Conservation (phyloP, 2,888 invertebrate species). For the Amiota mariae region DNA sequence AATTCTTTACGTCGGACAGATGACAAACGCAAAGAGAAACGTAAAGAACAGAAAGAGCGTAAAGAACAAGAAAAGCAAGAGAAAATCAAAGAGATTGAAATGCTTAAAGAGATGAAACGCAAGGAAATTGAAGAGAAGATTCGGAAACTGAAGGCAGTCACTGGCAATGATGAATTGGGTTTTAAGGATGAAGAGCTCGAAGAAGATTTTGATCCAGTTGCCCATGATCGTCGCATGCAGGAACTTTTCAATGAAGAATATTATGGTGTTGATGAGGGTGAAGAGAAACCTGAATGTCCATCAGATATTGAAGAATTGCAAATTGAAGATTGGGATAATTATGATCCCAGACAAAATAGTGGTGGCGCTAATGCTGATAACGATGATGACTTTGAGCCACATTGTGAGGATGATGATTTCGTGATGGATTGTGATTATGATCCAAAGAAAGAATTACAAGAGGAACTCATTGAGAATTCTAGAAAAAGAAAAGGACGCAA, state of each 20-base stretch:
- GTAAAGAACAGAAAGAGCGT: conserved; percentile 82
- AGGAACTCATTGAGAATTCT: conserved; percentile 77
- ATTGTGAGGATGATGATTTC: conserved; percentile 88
- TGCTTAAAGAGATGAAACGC: conserved; percentile 88
- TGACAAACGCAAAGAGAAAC: conserved; percentile 84
- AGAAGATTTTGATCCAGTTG: conserved; percentile 91
- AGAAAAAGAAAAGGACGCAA: conserved; percentile 77
- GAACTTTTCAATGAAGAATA: conserved; percentile 90
- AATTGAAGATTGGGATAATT: conserved; percentile 73
- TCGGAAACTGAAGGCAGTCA: conserved; percentile 87
- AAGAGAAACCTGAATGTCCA: conserved; percentile 89
- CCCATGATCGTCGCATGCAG: conserved; percentile 90
- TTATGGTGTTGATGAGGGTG: conserved; percentile 82
- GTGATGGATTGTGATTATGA: conserved; percentile 94
- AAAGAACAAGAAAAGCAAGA: conserved; percentile 85
- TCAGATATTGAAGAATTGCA: conserved; percentile 78
- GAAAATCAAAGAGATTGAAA: conserved; percentile 89
- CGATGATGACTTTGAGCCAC: conserved; percentile 73
- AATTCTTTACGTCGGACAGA: conserved; percentile 87
- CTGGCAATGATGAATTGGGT: conserved; percentile 81
- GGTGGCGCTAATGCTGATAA: conserved; percentile 75
- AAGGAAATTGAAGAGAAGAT: conserved; percentile 94
- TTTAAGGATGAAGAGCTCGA: conserved; percentile 86
- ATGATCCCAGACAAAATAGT: conserved; percentile 76
- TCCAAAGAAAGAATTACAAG: conserved; percentile 76